Conservation (phyloP, 92 coral and sea anemone species). For the Diadumene lineata region DNA sequence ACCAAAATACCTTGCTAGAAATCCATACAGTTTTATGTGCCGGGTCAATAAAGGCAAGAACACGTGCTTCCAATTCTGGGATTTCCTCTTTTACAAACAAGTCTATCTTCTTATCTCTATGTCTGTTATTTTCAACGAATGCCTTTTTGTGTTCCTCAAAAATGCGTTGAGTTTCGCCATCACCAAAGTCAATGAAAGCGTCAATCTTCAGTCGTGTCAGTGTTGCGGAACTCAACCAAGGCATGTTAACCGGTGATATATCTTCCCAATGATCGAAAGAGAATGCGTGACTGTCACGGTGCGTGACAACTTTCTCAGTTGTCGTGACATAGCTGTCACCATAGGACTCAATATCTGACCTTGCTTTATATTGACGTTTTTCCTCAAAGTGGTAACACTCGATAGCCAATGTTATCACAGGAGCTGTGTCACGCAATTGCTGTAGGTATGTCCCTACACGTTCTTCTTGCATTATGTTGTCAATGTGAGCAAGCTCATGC, state of each 20-base stretch:
- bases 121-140: slow-evolving; percentile 55
- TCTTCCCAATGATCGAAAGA: slow-evolving; percentile 68
- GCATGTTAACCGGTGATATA: slow-evolving; percentile 72
- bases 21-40: slow-evolving; percentile 62
- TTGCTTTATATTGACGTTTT: not conserved
- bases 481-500: slow-evolving; percentile 60
- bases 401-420: slow-evolving; percentile 58
- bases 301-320: slow-evolving; percentile 55
- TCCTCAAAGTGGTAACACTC: slow-evolving; percentile 75
- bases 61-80: slow-evolving; percentile 67
- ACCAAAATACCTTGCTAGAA: slow-evolving; percentile 54
- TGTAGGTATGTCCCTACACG: slow-evolving; percentile 65
- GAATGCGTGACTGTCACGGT: slow-evolving; percentile 46
- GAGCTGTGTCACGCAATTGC: slow-evolving; percentile 57
- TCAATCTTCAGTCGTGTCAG: slow-evolving; percentile 71
- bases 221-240: slow-evolving; percentile 42
- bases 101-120: slow-evolving; percentile 59
- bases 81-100: slow-evolving; percentile 41
- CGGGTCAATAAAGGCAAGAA: slow-evolving; percentile 62
- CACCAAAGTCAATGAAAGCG: slow-evolving; percentile 56
- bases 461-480: slow-evolving; percentile 67
- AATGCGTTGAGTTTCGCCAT: slow-evolving; percentile 62
- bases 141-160: slow-evolving; percentile 44
- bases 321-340: slow-evolving; percentile 69
- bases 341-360: too few species aligned